phyloP scores from a whole-genome alignment of 53 echinoderm and acorn worm genomes.

The Holothuria scabra region DNA sequence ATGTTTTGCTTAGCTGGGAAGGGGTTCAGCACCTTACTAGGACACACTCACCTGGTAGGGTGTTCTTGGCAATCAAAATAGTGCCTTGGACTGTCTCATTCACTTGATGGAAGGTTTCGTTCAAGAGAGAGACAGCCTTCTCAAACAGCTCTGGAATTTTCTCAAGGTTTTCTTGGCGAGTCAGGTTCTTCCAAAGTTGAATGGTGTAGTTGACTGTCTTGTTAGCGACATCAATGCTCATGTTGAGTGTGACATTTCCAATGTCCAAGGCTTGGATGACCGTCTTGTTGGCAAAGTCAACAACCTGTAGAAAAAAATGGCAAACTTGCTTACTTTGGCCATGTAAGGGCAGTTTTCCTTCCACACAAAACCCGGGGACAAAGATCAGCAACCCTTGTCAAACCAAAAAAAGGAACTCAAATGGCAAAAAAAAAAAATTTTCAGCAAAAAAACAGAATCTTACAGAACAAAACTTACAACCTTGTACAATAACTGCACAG shows the following conservation, averaged over 20 bases:
- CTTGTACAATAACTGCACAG: too few species aligned
- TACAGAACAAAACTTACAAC: too few species aligned
- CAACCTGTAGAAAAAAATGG: not conserved
- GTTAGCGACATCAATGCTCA: conserved; percentile 43
- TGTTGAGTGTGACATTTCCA: conserved; percentile 44
- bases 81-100: conserved; percentile 31
- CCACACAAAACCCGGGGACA: too few species aligned
- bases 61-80: conserved; percentile 53
- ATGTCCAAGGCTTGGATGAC: conserved; percentile 31
- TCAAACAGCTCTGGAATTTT: conserved; percentile 58
- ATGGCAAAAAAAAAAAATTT: too few species aligned
- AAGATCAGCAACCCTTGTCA: too few species aligned
- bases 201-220: conserved; percentile 48
- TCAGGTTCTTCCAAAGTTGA: conserved; percentile 64
- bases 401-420: too few species aligned
- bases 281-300: conserved; percentile 20
- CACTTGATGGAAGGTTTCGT: conserved; percentile 19
- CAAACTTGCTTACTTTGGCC: not conserved
- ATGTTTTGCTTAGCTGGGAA: too few species aligned
- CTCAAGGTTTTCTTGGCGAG: conserved; percentile 59
- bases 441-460: too few species aligned
- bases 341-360: too few species aligned
- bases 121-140: conserved; percentile 22
- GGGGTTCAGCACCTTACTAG: too few species aligned
- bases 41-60: conserved; percentile 77